These are phyloP conservation scores for Drosophila setosimentum DNA, from an alignment of 2,888 invertebrate species.

Conservation along the genomic window DNA sequence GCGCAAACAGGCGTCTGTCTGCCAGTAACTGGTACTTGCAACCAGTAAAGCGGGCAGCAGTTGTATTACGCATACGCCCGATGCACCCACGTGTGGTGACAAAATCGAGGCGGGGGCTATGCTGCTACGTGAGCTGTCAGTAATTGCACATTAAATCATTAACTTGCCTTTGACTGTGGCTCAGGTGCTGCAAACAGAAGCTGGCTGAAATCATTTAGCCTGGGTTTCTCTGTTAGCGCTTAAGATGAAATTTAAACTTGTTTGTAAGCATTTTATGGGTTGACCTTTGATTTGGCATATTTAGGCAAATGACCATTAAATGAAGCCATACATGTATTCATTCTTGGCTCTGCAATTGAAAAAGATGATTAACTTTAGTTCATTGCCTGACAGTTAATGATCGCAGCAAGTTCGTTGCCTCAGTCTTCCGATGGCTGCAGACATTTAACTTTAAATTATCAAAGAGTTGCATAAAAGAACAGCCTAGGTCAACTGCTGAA, in stretches of 20 bases:
- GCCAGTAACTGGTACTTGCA: constrained; percentile 2
- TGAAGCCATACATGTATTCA: constrained; percentile 36
- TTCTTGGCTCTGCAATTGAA: constrained; percentile 51
- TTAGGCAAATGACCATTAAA: constrained; percentile 74
- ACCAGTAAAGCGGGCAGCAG: constrained; percentile 5
- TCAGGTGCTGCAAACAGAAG: constrained; percentile 40
- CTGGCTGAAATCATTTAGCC: constrained; percentile 50
- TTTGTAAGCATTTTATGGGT: constrained; percentile 68
- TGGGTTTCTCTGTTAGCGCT: constrained; percentile 62
- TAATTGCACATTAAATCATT: constrained; percentile 67
- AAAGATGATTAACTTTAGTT: constrained; percentile 24
- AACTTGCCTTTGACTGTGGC: constrained; percentile 30
- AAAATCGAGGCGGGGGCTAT: not conserved
- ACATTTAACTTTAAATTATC: constrained; percentile 31
- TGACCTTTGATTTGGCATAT: constrained; percentile 76
- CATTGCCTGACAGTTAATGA: constrained; percentile 31
- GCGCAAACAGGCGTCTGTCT: constrained; percentile 14
- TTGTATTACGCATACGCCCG: constrained; percentile 66
- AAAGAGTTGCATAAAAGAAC: constrained; percentile 27
- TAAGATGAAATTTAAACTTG: constrained; percentile 69
- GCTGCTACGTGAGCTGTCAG: constrained; percentile 28
- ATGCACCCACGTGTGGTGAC: constrained; percentile 57
- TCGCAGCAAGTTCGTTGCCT: constrained; percentile 58
- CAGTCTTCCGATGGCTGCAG: constrained; percentile 59
- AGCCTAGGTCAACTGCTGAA: constrained; percentile 8